Evolutionary conservation across 2,888 invertebrate species (phyloP), one percentile per base, ranked within the genome.

Genomic region (Apamea monoglypha): DNA sequence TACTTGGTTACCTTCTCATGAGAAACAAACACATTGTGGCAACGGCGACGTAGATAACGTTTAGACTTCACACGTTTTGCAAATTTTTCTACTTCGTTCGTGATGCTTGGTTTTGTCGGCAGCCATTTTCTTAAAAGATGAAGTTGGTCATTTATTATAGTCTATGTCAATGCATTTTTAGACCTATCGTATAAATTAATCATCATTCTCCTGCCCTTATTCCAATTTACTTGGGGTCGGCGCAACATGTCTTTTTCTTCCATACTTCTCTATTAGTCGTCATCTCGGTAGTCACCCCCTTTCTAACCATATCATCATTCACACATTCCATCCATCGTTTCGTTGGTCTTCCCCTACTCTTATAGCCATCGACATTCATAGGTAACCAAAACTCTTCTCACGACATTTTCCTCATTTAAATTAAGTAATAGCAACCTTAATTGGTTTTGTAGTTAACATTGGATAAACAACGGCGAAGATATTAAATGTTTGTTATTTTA

Each of bases 1-100:
- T 82, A 85, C 75, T 76, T 70, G 40, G 86, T 84, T 87, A 80
- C 84, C 88, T 91, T 91, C 91, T 87, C 91, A 90, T 88, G 91
- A 90, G 89, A 89, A 89, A 88, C 89, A 85, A 88, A 83, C 86
- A 86, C 85, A 86, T 85, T 88, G 84, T 87, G 74, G 71, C 86
- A 86, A 82, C 78, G 44, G 44, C 80, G 68, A 73, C 74, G 61
- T 77, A 84, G 81, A 86, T 85, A 78, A 83, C 81, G 77, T 85
- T 79, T 76, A 84, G 74, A 89, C 83, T 85, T 89, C 87, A 88
- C 87, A 88, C 83, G 82, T 77, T 81, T 81, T 63, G 81, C 69
- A 73, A 84, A 81, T 80, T 74, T 81, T 77, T 67, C 68, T 40
- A 68, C 75, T 83, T 80, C 80, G 72, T 82, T 86, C 67, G 71